phyloP scores from a whole-genome alignment of 1,140 invertebrate genomes.

The Yoshiicerus persimilis region DNA sequence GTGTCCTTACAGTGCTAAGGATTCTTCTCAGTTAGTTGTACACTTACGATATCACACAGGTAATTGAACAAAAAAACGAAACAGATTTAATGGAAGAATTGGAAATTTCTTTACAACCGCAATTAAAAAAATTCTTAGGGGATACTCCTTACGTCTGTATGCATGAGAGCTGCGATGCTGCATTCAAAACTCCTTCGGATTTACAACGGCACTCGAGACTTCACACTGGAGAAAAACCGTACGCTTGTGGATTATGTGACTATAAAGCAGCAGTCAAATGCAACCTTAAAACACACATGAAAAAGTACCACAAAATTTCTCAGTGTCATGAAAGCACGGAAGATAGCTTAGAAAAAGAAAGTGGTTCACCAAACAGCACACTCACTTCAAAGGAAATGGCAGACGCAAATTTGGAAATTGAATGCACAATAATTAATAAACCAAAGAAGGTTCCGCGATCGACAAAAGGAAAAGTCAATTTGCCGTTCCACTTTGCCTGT shows the following conservation, averaged over 20 bases:
- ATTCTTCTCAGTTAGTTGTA: slow-evolving; percentile 56
- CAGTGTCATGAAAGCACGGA: not conserved
- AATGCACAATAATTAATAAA: not conserved
- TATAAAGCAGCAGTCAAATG: slow-evolving; percentile 52
- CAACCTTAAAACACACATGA: slow-evolving; percentile 42
- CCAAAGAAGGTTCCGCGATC: not conserved
- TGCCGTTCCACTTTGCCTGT: slow-evolving; percentile 38
- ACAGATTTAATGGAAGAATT: not conserved
- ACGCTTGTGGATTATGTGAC: slow-evolving; percentile 52
- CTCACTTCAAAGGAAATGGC: not conserved
- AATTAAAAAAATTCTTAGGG: slow-evolving; percentile 37
- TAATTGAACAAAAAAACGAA: not conserved
- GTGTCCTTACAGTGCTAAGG: slow-evolving; percentile 56
- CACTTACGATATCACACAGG: slow-evolving; percentile 59
- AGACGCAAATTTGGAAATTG: not conserved
- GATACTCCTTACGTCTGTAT: slow-evolving; percentile 56
- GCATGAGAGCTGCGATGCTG: slow-evolving; percentile 51
- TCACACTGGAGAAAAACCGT: slow-evolving; percentile 55
- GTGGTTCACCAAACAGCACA: not conserved
- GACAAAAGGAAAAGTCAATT: not conserved
- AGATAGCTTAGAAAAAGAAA: not conserved
- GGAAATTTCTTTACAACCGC: not conserved
- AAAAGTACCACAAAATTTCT: slow-evolving; percentile 11
- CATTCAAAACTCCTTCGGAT: slow-evolving; percentile 58
- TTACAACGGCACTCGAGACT: slow-evolving; percentile 53